A percentile compares a stretch with the other conserved stretches of the same genome.
Evolutionary conservation across 2,888 invertebrate genomes (phyloP).

Genomic region (Cryptops parisi): DNA sequence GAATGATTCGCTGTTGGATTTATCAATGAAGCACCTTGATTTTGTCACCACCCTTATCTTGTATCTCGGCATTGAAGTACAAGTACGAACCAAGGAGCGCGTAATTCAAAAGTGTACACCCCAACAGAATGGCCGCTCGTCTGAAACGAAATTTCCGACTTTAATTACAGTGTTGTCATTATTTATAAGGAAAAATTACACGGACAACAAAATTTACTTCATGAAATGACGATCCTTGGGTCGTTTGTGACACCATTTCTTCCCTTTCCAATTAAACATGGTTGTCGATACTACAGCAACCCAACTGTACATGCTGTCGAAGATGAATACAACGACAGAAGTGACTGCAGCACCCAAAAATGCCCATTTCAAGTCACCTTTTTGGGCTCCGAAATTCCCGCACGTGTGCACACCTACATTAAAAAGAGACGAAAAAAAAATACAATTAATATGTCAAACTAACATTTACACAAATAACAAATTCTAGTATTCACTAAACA

Average conservation of each 20-base stretch:
- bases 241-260: background rate
- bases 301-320: background rate
- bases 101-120: constrained; percentile 49
- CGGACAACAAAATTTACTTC: too few species aligned
- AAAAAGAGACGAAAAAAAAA: too few species aligned
- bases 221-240: too few species aligned
- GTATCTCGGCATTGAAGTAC: constrained; percentile 74
- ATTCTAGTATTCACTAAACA: too few species aligned
- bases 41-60: constrained; percentile 37
- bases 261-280: background rate
- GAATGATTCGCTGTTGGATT: too few species aligned
- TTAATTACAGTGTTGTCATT: too few species aligned
- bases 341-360: constrained; percentile 42
- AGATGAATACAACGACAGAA: background rate
- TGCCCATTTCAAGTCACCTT: constrained; percentile 54
- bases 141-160: background rate
- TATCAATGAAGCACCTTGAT: background rate
- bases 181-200: too few species aligned
- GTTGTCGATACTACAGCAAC: background rate
- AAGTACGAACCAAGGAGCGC: constrained; percentile 62
- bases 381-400: constrained; percentile 75
- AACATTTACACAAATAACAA: too few species aligned
- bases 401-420: constrained; percentile 75
- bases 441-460: too few species aligned
- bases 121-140: constrained; percentile 21